Evolutionary conservation across 2,113 vertebrate species (phyloP).

Genomic region (Centropristis striata): DNA sequence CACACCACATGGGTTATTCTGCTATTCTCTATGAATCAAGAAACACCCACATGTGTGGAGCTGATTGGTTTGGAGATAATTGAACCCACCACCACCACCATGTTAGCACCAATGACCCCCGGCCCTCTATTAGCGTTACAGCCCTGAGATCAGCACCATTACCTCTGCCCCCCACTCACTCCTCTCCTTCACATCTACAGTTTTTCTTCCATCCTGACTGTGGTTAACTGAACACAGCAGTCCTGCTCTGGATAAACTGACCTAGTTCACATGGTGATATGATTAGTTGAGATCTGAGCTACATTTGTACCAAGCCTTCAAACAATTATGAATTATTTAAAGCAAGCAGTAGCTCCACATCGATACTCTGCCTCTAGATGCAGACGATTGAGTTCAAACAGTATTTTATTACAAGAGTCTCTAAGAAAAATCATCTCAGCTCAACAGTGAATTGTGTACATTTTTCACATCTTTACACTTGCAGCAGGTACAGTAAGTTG

Average conservation of each 20-base stretch:
- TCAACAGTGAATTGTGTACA: neutral
- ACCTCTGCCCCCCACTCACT: neutral
- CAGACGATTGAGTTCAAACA: neutral
- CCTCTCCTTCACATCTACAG: neutral
- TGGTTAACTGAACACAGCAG: conserved; percentile 37
- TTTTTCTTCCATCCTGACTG: conserved; percentile 18
- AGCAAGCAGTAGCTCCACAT: conserved; percentile 31
- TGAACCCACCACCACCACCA: conserved; percentile 6
- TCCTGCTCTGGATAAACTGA: conserved; percentile 53
- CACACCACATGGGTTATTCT: neutral
- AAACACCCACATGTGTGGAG: neutral
- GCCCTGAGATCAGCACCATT: conserved; percentile 30
- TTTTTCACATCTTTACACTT: neutral
- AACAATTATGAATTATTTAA: conserved; percentile 66
- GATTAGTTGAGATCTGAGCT: conserved; percentile 66
- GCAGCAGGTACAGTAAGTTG: neutral
- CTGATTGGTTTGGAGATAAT: conserved; percentile 22
- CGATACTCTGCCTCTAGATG: neutral
- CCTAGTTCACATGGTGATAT: conserved; percentile 74
- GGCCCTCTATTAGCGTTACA: conserved; percentile 21
- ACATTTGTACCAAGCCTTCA: conserved; percentile 56
- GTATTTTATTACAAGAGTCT: neutral
- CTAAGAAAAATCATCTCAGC: neutral
- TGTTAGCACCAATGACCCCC: conserved; percentile 37
- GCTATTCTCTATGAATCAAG: neutral